Conservation (phyloP, 2,113 vertebrate species). For the Dermatemys mawii region DNA sequence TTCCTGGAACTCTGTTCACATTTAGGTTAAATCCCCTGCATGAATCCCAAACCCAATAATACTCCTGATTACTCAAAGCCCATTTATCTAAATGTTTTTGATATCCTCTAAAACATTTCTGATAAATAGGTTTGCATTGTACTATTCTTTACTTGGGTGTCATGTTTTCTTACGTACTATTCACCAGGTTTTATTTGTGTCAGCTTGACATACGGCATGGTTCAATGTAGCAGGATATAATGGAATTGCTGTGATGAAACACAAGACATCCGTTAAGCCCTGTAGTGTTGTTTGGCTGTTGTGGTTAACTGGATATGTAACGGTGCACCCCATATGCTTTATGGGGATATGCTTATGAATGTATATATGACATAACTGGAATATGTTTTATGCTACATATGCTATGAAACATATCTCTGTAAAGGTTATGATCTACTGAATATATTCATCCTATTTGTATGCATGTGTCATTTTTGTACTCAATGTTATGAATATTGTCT, state of each 20-base stretch:
- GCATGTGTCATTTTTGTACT: no score
- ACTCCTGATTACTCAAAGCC: background rate
- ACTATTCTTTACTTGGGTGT: background rate
- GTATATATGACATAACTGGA: no score
- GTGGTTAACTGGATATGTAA: background rate
- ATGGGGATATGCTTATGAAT: no score
- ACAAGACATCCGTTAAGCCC: background rate
- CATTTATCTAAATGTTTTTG: background rate
- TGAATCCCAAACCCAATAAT: background rate
- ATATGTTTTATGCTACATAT: no score
- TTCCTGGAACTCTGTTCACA: background rate
- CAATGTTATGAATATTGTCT: no score
- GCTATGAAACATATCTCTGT: no score
- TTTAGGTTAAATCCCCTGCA: background rate
- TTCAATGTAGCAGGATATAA: background rate
- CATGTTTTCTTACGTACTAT: background rate
- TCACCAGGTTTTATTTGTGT: background rate
- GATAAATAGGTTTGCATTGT: background rate
- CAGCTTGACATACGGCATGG: background rate
- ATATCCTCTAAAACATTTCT: background rate
- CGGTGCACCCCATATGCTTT: no score
- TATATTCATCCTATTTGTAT: no score
- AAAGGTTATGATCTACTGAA: no score
- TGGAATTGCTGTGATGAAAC: background rate
- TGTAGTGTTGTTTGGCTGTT: background rate